Base-by-base conservation (phyloP, 2,113 vertebrate species). In the Trematomus loennbergii region DNA sequence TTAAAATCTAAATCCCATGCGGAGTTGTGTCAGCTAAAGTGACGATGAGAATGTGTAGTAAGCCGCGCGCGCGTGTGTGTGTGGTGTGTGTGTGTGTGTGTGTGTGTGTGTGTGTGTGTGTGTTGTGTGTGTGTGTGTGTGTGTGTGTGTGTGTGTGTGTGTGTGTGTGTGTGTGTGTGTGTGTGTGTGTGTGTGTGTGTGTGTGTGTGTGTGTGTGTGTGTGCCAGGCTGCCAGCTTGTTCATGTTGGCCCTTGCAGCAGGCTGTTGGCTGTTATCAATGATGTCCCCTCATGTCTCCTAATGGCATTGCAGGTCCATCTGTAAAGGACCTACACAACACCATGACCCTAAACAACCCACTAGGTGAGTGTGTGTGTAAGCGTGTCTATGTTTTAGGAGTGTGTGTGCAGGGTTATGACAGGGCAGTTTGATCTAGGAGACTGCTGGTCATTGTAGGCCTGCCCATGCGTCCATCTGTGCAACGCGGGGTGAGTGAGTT, bases 1-100 rank as follows among this genome's bases (percentile, higher is more conserved):
- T 75, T 79, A 75, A 86, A 75, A 87, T 94, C 95, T 95, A 94
- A 94, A 96, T 96, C 92, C 95, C 95, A 91, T 89, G 49, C 13
- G 74, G 92, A 87, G 63, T 93, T 81, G 88, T 93, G 78, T 92
- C 89, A 75, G 60, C 89, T 89, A 95, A 94, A 94, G 69, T 71
- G 69, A 79, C 17, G 64, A 18, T 66, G 46, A 58, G 60, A 60
- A 15, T 0, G 43, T 70, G 64, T 64, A 36, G 48, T 81, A 43
- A 67, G 61, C 71, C 33, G 13, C n/a, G n/a, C n/a, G n/a, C n/a
- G n/a, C n/a, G n/a, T n/a, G n/a, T n/a, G 74, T 50, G 17, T 62
- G 46, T 55, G n/a, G 53, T 55, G 55, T 16, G 13, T 33, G 25
- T 17, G 16, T 36, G 29, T 18, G 9, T 18, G 17, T 43, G 17